Evolutionary conservation across 1,140 invertebrate genomes (phyloP), one percentile per base, ranked within the genome.

Genomic region (Hestina assimilis): DNA sequence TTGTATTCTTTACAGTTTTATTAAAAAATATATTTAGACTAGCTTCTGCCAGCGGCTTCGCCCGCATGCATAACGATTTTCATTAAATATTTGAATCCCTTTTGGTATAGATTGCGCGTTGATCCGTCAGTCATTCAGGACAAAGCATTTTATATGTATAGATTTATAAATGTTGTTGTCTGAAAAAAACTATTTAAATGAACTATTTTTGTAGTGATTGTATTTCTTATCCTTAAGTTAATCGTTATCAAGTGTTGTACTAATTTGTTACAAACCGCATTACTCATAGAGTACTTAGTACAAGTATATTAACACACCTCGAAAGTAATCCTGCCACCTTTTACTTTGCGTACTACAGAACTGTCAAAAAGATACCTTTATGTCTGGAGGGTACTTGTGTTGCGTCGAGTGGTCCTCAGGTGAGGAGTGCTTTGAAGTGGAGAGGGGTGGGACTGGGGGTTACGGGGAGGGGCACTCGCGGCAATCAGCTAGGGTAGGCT

Each of bases 301-400:
- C 33, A 38, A 17, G 33, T 19, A 12, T 31, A 38, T 47, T 56
- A 47, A 11, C 43, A 14, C 53, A 47, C 53, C 53, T 56, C 33
- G 24, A 15, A 20, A 40, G 42, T 47, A 56, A 56, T 56, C 43
- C 53, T 1, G 33, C 47, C 29, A 28, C 53, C 43, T 31, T 33
- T 46, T 51, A 51, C 54, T 53, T 48, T 48, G 45, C 29, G 28
- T 59, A 54, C 52, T 46, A 33, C 33, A 55, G 53, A 46, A 52
- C 64, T 75, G 71, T 74, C 66, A 63, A 72, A 79, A 72, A 72
- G 71, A 81, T 81, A 81, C 72, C 73, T 79, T 73, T 70, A 63
- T 56, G 63, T 61, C 23, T 72, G 26, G 52, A 84, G 77, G 35
- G 69, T 58, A 12, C 72, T 83, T 40, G 41, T 69, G 28, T 20